These are phyloP conservation scores for Drosophila gaucha DNA, from an alignment of 2,888 invertebrate genomes.

Conservation along the genomic window DNA sequence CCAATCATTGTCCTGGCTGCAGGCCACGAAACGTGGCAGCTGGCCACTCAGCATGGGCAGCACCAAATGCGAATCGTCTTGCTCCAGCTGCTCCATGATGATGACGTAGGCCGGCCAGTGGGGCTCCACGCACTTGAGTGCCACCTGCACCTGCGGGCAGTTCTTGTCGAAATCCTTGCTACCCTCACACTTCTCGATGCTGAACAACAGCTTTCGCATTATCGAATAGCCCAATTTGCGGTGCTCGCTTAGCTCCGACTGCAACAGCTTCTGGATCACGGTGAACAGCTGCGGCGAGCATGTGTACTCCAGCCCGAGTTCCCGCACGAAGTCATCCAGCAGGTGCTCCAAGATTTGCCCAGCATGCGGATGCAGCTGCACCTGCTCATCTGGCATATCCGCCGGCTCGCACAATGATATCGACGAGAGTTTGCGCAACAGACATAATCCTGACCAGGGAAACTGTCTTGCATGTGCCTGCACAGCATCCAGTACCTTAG, in stretches of 20 bases:
- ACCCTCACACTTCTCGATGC: conserved; percentile 9
- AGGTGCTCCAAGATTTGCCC: conserved; percentile 60
- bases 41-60: conserved; percentile 67
- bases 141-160: not conserved
- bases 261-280: conserved; percentile 55
- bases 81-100: conserved; percentile 76
- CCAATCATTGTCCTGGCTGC: conserved; percentile 22
- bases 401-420: conserved; percentile 19
- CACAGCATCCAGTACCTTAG: conserved; percentile 59
- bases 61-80: conserved; percentile 78
- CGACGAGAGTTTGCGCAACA: conserved; percentile 38
- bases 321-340: conserved; percentile 55
- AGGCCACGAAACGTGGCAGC: conserved; percentile 30
- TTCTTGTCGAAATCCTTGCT: not conserved
- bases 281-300: conserved; percentile 35
- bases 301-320: conserved; percentile 33
- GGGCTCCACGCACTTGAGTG: conserved; percentile 20
- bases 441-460: conserved; percentile 16
- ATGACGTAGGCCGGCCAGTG: conserved; percentile 68
- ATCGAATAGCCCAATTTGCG: conserved; percentile 65
- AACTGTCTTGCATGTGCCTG: conserved; percentile 51
- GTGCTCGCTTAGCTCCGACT: conserved; percentile 49
- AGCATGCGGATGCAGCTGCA: conserved; percentile 23
- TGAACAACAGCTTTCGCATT: conserved; percentile 47
- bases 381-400: not conserved